Percentiles rank a stretch among this genome's conserved stretches.
Evolutionary conservation across 2,888 invertebrate species (phyloP).

Genomic region (Sinohyriopsis cumingii): DNA sequence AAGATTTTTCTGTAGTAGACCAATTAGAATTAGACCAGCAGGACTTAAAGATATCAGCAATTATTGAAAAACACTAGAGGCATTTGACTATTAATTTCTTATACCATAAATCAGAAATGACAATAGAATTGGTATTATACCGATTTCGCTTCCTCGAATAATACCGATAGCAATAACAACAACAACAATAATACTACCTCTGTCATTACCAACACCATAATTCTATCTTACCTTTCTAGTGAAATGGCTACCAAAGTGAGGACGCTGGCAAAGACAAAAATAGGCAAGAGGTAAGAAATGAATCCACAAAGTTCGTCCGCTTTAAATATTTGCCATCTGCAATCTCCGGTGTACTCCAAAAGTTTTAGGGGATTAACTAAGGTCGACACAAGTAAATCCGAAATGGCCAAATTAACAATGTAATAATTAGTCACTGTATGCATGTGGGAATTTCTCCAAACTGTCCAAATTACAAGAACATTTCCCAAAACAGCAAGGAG

Average conservation of each 20-base stretch:
- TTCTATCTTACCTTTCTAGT: slow-evolving; percentile 71
- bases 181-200: no score
- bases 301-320: slow-evolving; percentile 70
- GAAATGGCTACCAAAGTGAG: slow-evolving; percentile 73
- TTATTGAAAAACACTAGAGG: no score
- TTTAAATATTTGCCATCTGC: slow-evolving; percentile 69
- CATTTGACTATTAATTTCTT: no score
- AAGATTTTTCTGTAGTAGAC: no score
- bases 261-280: slow-evolving; percentile 73
- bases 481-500: slow-evolving; percentile 72
- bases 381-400: slow-evolving; percentile 72
- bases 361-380: slow-evolving; percentile 73
- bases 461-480: slow-evolving; percentile 71
- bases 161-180: no score
- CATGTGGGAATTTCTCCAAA: slow-evolving; percentile 72
- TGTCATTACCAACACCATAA: no score
- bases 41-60: no score
- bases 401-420: slow-evolving; percentile 72
- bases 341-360: slow-evolving; percentile 72
- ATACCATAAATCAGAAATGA: no score
- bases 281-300: slow-evolving; percentile 70
- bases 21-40: no score
- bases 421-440: slow-evolving; percentile 73
- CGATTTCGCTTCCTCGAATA: no score
- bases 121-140: no score